Evolutionary conservation across 1,140 invertebrate species (phyloP), one percentile per base, ranked within the genome.

Genomic region (Brachionus paranguensis): DNA sequence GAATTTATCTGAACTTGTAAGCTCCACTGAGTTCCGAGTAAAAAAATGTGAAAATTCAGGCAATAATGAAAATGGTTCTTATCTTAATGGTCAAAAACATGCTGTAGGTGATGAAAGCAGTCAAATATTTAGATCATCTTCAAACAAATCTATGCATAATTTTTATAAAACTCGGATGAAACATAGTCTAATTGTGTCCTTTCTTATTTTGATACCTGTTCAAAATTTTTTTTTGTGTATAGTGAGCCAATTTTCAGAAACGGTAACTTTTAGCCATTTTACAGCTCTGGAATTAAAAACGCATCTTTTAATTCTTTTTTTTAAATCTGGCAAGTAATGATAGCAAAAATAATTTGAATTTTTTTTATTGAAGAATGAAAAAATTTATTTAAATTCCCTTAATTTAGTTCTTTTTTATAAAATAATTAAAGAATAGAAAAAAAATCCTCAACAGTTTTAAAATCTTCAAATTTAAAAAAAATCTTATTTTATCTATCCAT

Each of bases 201-300:
- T 76, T 76, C 47, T 76, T 27, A 47, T 76, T 14, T 53, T 76
- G 20, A 76, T 76, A 76, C 72, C 72, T 37, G 27, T 76, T 50
- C 72, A 76, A 76, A 76, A 76, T 76, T 76, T 76, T 29, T 50
- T 76, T 27, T 37, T 76, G 3, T 76, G 72, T 29, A 37, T 76
- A 12, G 47, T 76, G 5, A 76, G 72, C 27, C 72, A 76, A 29
- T 76, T 76, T 47, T 76, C 72, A 50, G 72, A 76, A 27, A 27
- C 45, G 37, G 68, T 72, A 72, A 72, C n/a, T 41, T 41, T 41
- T 37, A 43, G 17, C 7, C 14, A 12, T 12, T 47, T 47, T 43
- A 3, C 17, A 17, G n/a, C 7, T 41, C 17, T 33, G 0, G 5
- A 68, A 33, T 17, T 68, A 24, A 68, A 33, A 33, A 47, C 0